Evolutionary conservation across 2,888 invertebrate genomes (phyloP).

Genomic region (Ormyrus labotus): DNA sequence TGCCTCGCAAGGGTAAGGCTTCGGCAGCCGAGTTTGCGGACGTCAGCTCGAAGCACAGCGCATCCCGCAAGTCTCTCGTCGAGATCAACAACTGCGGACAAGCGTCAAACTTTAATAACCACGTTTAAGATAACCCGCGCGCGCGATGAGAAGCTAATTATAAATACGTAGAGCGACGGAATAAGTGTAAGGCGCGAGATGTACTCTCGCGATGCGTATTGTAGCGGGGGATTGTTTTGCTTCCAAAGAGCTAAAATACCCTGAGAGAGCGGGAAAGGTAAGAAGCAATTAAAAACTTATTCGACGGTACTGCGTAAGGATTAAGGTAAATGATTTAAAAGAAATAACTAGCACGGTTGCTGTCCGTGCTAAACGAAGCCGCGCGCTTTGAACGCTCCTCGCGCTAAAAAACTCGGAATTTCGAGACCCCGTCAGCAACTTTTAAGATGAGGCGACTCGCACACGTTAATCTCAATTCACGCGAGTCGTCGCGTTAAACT

Average conservation of each 20-base stretch:
- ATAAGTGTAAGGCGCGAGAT: too few species aligned
- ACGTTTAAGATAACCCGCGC: slow-evolving; percentile 69
- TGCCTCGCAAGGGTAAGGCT: slow-evolving; percentile 80
- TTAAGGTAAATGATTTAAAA: slow-evolving; percentile 49
- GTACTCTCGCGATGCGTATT: neutral
- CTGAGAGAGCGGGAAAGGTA: slow-evolving; percentile 1
- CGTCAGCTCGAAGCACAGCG: slow-evolving; percentile 77
- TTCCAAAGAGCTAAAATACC: neutral
- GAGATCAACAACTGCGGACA: slow-evolving; percentile 77
- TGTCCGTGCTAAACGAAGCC: slow-evolving; percentile 62
- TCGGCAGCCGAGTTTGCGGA: slow-evolving; percentile 75
- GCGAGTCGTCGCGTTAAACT: neutral
- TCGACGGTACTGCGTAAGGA: slow-evolving; percentile 54
- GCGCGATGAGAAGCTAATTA: too few species aligned
- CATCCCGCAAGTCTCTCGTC: slow-evolving; percentile 79
- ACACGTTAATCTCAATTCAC: neutral
- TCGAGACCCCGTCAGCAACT: slow-evolving; percentile 14
- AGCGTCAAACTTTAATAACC: slow-evolving; percentile 75
- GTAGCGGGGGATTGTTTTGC: neutral
- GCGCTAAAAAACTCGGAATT: slow-evolving; percentile 40
- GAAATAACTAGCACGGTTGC: slow-evolving; percentile 57
- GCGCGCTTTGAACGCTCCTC: slow-evolving; percentile 36
- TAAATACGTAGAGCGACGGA: too few species aligned
- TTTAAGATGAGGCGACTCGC: slow-evolving; percentile 7
- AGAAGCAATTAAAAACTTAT: slow-evolving; percentile 27